phyloP scores from a whole-genome alignment of 53 echinoderm and acorn worm species.

The Temnopleurus reevesii region DNA sequence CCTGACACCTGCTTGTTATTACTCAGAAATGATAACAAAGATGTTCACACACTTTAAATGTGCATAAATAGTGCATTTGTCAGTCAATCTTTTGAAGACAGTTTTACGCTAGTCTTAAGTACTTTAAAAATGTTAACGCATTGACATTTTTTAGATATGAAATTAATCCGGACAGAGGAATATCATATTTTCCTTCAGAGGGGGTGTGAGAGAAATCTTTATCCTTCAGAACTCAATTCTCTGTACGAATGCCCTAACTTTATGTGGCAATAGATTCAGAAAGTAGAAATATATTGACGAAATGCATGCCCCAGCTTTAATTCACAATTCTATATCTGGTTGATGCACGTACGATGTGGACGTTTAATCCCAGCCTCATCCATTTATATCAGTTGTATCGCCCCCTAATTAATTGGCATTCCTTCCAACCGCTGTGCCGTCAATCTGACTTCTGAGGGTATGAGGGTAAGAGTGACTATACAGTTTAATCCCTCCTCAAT shows the following conservation, averaged over 20 bases:
- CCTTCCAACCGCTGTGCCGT: slow-evolving; percentile 26
- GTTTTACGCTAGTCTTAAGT: too few species aligned
- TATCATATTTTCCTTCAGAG: too few species aligned
- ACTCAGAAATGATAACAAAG: too few species aligned
- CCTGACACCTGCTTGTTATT: too few species aligned
- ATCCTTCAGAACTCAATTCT: background rate
- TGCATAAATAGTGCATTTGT: too few species aligned
- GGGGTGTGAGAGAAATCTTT: background rate
- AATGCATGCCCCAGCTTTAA: background rate
- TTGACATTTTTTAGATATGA: too few species aligned
- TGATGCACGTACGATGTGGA: background rate
- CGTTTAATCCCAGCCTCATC: background rate
- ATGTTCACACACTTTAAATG: too few species aligned
- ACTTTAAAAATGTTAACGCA: too few species aligned
- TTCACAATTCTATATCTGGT: background rate
- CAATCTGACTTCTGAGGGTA: slow-evolving; percentile 1
- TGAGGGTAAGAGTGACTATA: background rate
- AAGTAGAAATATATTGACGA: too few species aligned
- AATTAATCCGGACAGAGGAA: too few species aligned
- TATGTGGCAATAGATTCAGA: background rate
- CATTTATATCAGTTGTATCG: slow-evolving; percentile 8
- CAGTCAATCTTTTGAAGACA: too few species aligned
- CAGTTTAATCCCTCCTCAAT: slow-evolving; percentile 6
- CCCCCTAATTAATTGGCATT: slow-evolving; percentile 39
- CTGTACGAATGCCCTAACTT: too few species aligned